Conservation (phyloP, 2,888 invertebrate species). For the Ochropleura plecta region DNA sequence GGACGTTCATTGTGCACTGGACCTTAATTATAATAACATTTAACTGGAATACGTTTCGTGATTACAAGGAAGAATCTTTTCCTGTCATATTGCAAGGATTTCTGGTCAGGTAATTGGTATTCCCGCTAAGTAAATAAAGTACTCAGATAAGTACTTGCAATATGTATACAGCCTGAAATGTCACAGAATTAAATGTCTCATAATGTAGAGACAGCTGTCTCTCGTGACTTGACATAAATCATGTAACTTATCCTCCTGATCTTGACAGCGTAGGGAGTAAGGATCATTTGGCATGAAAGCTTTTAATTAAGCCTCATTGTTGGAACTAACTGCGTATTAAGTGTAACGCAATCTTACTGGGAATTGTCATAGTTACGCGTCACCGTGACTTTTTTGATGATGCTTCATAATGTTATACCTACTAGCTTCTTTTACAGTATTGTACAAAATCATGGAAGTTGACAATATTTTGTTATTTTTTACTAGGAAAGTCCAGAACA, state of each 20-base stretch:
- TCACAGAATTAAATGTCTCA: slow-evolving; percentile 8
- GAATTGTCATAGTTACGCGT: slow-evolving; percentile 43
- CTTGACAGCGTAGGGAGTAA: slow-evolving; percentile 54
- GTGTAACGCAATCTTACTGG: slow-evolving; percentile 64
- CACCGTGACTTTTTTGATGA: slow-evolving; percentile 15
- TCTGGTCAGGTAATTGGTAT: slow-evolving; percentile 8
- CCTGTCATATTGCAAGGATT: slow-evolving; percentile 33
- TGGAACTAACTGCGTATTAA: slow-evolving; percentile 55
- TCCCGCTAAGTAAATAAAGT: background rate
- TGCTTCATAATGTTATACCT: background rate
- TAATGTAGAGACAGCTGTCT: slow-evolving; percentile 20
- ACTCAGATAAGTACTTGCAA: background rate
- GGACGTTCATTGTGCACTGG: slow-evolving; percentile 79
- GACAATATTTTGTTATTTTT: background rate
- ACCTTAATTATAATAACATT: slow-evolving; percentile 61
- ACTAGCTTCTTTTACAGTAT: background rate
- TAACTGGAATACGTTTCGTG: slow-evolving; percentile 53
- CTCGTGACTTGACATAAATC: slow-evolving; percentile 37
- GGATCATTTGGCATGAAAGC: slow-evolving; percentile 61
- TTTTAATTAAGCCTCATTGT: slow-evolving; percentile 65
- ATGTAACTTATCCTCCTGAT: slow-evolving; percentile 44
- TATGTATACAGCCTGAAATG: background rate
- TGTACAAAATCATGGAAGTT: background rate
- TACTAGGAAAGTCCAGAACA: background rate
- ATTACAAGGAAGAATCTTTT: slow-evolving; percentile 57